Percentiles rank a stretch among this genome's conserved stretches.
phyloP scores from a whole-genome alignment of 2,113 vertebrate genomes.

The Istiophorus platypterus region DNA sequence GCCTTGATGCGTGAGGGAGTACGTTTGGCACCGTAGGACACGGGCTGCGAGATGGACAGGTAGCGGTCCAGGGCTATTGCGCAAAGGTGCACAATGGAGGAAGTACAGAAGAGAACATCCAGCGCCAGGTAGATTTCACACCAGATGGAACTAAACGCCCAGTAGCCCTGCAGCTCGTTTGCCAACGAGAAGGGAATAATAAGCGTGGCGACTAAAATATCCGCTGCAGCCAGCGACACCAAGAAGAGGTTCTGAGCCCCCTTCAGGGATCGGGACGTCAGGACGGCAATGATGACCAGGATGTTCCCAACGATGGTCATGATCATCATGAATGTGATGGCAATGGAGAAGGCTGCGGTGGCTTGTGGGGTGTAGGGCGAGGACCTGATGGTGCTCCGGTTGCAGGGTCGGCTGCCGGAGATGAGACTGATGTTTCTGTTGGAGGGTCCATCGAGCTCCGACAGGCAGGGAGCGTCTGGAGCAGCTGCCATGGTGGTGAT shows the following conservation, averaged over 20 bases:
- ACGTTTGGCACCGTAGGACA: constrained; percentile 87
- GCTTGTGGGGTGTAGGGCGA: constrained; percentile 79
- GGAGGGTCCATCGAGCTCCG: constrained; percentile 31
- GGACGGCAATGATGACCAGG: constrained; percentile 90
- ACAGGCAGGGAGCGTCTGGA: constrained; percentile 36
- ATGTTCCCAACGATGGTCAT: constrained; percentile 91
- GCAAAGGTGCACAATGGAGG: constrained; percentile 92
- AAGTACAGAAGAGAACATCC: constrained; percentile 93
- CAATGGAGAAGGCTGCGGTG: constrained; percentile 80
- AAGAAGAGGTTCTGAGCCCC: constrained; percentile 87
- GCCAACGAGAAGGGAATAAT: constrained; percentile 89
- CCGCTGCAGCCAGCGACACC: constrained; percentile 87
- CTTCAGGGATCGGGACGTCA: constrained; percentile 84
- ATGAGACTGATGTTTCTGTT: constrained; percentile 54
- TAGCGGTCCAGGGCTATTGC: constrained; percentile 95
- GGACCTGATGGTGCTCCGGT: constrained; percentile 40
- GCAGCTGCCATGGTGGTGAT: constrained; percentile 40
- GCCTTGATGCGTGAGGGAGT: constrained; percentile 88
- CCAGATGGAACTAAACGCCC: constrained; percentile 91
- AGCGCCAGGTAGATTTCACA: constrained; percentile 91
- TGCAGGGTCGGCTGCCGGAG: constrained; percentile 45
- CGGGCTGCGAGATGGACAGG: constrained; percentile 89
- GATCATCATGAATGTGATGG: constrained; percentile 89
- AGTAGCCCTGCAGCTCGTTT: constrained; percentile 91
- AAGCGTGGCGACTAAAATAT: constrained; percentile 88